These are phyloP conservation scores for Leptodactylus fuscus DNA, from an alignment of 2,113 vertebrate species.

Conservation along the genomic window DNA sequence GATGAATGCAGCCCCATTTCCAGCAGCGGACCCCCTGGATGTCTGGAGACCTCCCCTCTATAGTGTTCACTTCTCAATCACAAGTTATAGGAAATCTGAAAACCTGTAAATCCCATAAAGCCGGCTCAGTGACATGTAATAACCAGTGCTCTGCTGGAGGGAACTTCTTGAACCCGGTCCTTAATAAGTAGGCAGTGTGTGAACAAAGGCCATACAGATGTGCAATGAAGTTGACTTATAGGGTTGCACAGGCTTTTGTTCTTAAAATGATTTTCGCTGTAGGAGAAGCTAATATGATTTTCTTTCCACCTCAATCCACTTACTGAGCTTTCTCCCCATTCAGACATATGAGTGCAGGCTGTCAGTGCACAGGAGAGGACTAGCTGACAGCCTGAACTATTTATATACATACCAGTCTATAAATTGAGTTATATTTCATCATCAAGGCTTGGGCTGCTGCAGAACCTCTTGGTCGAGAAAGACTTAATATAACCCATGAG, in stretches of 20 bases:
- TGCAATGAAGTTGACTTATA: background rate
- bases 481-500: too few relatives aligned
- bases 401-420: background rate
- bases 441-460: background rate
- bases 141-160: background rate
- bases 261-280: slow-evolving; percentile 29
- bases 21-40: background rate
- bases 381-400: background rate
- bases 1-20: background rate
- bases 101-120: background rate
- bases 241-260: slow-evolving; percentile 27
- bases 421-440: background rate
- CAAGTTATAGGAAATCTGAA: background rate
- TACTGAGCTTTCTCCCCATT: slow-evolving; percentile 4
- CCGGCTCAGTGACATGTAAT: background rate
- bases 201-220: slow-evolving; percentile 34
- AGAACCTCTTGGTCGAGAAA: slow-evolving; percentile 1
- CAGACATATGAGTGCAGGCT: slow-evolving; percentile 24
- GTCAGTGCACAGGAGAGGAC: background rate
- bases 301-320: slow-evolving; percentile 40
- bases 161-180: background rate
- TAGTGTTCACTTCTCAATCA: background rate
- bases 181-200: slow-evolving; percentile 22
- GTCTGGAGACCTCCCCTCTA: background rate
- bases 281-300: slow-evolving; percentile 40